Percentiles rank a stretch among this genome's conserved stretches.
These are phyloP conservation scores for Galbula dea DNA, from an alignment of 2,113 vertebrate species.

Conservation along the genomic window DNA sequence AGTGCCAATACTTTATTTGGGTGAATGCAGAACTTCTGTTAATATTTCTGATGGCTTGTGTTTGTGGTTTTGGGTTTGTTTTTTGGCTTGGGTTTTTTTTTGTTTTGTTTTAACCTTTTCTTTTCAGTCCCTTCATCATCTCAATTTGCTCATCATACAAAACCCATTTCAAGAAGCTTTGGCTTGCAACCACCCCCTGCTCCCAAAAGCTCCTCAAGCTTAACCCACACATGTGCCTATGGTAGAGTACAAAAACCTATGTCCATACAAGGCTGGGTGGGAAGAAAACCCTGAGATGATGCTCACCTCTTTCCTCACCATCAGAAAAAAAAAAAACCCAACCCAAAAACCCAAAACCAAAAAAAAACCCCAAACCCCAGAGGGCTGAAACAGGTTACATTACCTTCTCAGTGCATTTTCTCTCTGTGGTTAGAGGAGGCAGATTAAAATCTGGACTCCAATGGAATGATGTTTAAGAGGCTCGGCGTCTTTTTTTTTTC, in stretches of 20 bases:
- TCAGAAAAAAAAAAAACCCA: neutral
- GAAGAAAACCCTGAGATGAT: neutral
- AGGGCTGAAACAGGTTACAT: neutral
- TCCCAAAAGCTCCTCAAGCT: neutral
- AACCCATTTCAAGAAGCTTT: neutral
- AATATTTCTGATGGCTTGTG: neutral
- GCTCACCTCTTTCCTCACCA: neutral
- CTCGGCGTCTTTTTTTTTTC: neutral
- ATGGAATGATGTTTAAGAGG: constrained; percentile 59
- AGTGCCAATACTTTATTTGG: neutral
- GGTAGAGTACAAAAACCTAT: rapidly evolving
- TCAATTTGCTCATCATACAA: neutral
- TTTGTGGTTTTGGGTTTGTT: neutral
- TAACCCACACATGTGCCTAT: rapidly evolving
- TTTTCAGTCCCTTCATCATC: neutral
- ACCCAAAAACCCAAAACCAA: too few relatives aligned
- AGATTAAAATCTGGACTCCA: constrained; percentile 65
- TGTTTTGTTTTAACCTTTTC: neutral
- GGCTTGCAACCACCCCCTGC: neutral
- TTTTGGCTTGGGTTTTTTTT: neutral
- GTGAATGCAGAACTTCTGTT: neutral
- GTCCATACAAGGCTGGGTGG: neutral
- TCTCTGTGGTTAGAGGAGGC: constrained; percentile 3
- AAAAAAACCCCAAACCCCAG: neutral
- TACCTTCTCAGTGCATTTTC: constrained; percentile 31